These are phyloP conservation scores for Eutrigla gurnardus DNA, from an alignment of 2,797 vertebrate species.

Conservation along the genomic window DNA sequence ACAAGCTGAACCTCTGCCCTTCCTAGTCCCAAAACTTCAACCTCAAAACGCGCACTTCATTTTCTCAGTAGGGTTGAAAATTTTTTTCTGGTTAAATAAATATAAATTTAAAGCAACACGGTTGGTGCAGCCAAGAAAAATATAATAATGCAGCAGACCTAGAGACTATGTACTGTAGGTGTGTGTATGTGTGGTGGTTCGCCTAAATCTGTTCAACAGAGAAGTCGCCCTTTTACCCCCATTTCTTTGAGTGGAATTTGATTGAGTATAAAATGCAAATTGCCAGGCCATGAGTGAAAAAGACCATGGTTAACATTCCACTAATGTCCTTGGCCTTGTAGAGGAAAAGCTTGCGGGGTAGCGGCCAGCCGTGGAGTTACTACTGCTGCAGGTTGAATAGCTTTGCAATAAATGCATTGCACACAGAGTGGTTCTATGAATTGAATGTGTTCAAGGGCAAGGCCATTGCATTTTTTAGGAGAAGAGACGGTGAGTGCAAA, in stretches of 20 bases:
- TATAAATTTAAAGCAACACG: slow-evolving; percentile 10
- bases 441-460: slow-evolving; percentile 60
- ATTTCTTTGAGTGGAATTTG: slow-evolving; percentile 30
- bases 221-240: slow-evolving; percentile 23
- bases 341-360: slow-evolving; percentile 44
- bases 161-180: neutral
- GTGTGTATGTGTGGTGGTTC: slow-evolving; percentile 20
- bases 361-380: slow-evolving; percentile 42
- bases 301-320: slow-evolving; percentile 49
- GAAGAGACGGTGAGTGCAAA: slow-evolving; percentile 39
- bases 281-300: slow-evolving; percentile 38
- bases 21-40: slow-evolving; percentile 32
- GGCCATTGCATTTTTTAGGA: slow-evolving; percentile 48
- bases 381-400: slow-evolving; percentile 59
- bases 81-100: neutral
- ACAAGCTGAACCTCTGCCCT: slow-evolving; percentile 70
- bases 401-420: slow-evolving; percentile 51
- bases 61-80: slow-evolving; percentile 16
- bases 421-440: slow-evolving; percentile 54
- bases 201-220: slow-evolving; percentile 21
- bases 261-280: slow-evolving; percentile 51
- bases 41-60: neutral
- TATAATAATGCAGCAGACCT: neutral
- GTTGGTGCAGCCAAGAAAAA: slow-evolving; percentile 16
- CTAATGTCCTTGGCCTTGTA: slow-evolving; percentile 58